These are phyloP conservation scores for Apeira syringaria DNA, from an alignment of 2,888 invertebrate species.

Conservation along the genomic window DNA sequence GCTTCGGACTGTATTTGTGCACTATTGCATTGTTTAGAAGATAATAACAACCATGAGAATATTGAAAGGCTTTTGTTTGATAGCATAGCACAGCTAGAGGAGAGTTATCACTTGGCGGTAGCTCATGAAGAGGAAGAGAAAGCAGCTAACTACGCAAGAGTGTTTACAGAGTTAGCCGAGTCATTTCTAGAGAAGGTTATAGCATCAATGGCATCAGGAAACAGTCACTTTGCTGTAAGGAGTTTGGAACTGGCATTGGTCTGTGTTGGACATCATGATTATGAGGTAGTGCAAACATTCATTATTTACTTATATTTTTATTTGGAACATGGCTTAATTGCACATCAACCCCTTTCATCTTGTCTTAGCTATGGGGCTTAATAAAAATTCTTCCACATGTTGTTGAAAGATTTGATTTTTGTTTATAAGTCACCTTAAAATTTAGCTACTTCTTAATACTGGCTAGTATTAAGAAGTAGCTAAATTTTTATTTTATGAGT, in stretches of 20 bases:
- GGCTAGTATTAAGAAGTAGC: too few species aligned
- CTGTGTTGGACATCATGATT: constrained; percentile 98
- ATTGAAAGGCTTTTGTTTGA: constrained; percentile 92
- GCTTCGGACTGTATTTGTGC: constrained; percentile 96
- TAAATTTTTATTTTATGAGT: too few species aligned
- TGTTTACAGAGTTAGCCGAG: constrained; percentile 97
- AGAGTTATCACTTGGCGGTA: constrained; percentile 95
- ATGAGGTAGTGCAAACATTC: constrained; percentile 86
- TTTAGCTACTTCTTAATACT: too few species aligned
- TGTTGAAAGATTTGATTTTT: too few species aligned
- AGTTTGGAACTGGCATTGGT: constrained; percentile 94
- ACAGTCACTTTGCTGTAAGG: constrained; percentile 90
- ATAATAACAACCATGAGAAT: constrained; percentile 87
- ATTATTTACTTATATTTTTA: too few species aligned
- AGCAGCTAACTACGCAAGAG: constrained; percentile 95
- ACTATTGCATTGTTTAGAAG: constrained; percentile 92
- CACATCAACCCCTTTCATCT: too few species aligned
- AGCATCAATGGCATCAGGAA: constrained; percentile 82
- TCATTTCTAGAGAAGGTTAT: constrained; percentile 94
- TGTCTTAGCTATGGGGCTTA: too few species aligned
- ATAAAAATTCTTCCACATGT: too few species aligned
- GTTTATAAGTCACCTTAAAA: too few species aligned
- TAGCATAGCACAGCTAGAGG: constrained; percentile 91
- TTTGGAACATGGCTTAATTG: too few species aligned
- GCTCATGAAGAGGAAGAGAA: constrained; percentile 97